Percentiles rank a stretch among this genome's conserved stretches.
Evolutionary conservation across 2,113 vertebrate species (phyloP).

Genomic region (Campylomormyrus numenius): DNA sequence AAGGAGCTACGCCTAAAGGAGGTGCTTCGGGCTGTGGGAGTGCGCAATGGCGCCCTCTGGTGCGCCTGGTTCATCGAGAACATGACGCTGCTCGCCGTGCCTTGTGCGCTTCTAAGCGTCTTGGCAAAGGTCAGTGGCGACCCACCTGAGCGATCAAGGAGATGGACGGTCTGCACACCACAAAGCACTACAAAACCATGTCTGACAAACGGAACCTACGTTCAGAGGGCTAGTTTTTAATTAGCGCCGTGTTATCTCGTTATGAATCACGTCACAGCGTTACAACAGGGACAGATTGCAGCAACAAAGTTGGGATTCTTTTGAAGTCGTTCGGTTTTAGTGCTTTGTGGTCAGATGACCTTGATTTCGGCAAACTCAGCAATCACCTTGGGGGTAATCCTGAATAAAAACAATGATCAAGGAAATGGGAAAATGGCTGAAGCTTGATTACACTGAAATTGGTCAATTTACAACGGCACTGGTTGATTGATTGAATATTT

Average conservation of each 20-base stretch:
- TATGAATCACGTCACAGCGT: not conserved
- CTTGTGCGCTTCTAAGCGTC: slow-evolving; percentile 53
- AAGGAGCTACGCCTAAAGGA: slow-evolving; percentile 58
- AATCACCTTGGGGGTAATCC: slow-evolving; percentile 32
- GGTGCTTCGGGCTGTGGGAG: slow-evolving; percentile 40
- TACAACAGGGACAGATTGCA: not conserved
- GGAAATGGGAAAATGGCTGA: not conserved
- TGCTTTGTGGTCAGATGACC: slow-evolving; percentile 53
- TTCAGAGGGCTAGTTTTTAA: not conserved
- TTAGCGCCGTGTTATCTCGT: not conserved
- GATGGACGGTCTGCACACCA: slow-evolving; percentile 21
- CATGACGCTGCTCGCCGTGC: slow-evolving; percentile 45
- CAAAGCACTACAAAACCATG: slow-evolving; percentile 35
- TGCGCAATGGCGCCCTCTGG: slow-evolving; percentile 48
- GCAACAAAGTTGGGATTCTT: not conserved
- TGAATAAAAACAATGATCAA: slow-evolving; percentile 26
- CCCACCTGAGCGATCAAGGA: not conserved
- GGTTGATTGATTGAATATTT: not conserved
- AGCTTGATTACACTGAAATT: slow-evolving; percentile 28
- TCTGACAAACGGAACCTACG: not conserved
- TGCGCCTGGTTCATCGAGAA: slow-evolving; percentile 45
- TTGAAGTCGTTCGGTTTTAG: not conserved
- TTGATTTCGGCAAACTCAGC: slow-evolving; percentile 30
- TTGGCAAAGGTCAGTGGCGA: slow-evolving; percentile 61
- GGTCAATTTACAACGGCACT: not conserved